phyloP scores from a whole-genome alignment of 2,797 vertebrate species.

The Hypotaenidia philippensis region DNA sequence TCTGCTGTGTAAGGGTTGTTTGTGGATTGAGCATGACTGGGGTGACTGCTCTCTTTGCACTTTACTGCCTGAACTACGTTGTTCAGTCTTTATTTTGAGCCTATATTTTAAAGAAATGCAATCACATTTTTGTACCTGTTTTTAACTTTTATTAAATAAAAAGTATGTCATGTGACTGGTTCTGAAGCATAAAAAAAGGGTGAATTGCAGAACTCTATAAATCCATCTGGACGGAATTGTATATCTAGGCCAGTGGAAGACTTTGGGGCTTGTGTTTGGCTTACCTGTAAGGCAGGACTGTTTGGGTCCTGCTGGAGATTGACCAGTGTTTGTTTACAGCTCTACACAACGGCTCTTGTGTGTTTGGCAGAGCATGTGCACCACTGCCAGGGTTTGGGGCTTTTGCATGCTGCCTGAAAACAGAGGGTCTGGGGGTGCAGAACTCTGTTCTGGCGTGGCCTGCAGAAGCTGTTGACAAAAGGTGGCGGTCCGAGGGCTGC shows the following conservation, averaged over 20 bases:
- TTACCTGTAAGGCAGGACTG: background rate
- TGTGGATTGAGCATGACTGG: background rate
- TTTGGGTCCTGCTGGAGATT: background rate
- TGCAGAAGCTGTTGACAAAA: background rate
- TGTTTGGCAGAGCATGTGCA: background rate
- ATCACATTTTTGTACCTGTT: slow-evolving; percentile 68
- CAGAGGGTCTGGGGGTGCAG: accelerated
- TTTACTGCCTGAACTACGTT: slow-evolving; percentile 66
- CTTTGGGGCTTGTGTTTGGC: background rate
- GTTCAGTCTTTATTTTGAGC: slow-evolving; percentile 64
- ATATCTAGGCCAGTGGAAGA: background rate
- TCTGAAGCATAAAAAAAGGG: slow-evolving; percentile 54
- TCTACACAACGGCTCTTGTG: accelerated
- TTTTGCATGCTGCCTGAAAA: background rate
- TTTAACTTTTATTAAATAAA: slow-evolving; percentile 72
- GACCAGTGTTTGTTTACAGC: background rate
- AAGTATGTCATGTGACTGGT: slow-evolving; percentile 43
- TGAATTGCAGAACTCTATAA: background rate
- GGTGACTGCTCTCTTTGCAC: slow-evolving; percentile 64
- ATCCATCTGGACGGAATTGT: background rate
- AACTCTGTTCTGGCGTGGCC: background rate
- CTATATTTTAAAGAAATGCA: slow-evolving; percentile 68
- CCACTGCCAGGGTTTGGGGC: too few species aligned
- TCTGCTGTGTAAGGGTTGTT: background rate
- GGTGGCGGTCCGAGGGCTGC: background rate